Conservation (phyloP, 2,113 vertebrate genomes). For the Cyanoramphus novaezelandiae region DNA sequence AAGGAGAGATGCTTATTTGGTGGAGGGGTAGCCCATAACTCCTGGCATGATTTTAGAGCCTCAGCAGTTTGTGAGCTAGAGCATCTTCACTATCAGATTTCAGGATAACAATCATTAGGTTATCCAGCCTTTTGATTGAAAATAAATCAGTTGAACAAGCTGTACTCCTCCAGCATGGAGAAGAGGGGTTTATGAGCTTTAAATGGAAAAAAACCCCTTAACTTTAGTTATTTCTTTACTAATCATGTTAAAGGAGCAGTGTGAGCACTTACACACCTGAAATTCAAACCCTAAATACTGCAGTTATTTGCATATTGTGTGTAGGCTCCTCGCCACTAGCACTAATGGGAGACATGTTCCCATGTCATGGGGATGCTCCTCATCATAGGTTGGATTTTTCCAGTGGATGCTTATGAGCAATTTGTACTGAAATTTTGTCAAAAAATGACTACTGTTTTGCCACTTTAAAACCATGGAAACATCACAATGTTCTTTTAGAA, state of each 20-base stretch:
- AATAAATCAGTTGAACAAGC: background rate
- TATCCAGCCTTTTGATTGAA: background rate
- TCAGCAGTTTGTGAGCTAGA: background rate
- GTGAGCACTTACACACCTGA: background rate
- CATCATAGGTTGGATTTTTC: background rate
- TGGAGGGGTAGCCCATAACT: background rate
- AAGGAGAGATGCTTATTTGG: background rate
- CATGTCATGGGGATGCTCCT: background rate
- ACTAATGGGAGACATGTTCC: background rate
- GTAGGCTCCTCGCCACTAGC: background rate
- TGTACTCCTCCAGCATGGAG: background rate
- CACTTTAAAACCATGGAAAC: slow-evolving; percentile 49
- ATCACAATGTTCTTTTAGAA: slow-evolving; percentile 44
- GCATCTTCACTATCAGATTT: background rate
- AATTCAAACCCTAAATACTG: background rate
- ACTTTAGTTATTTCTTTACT: background rate
- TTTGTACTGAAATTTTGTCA: slow-evolving; percentile 24
- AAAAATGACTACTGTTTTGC: slow-evolving; percentile 19
- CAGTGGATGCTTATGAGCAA: background rate
- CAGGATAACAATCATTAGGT: fast-evolving
- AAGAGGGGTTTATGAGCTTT: background rate
- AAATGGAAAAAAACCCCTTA: background rate
- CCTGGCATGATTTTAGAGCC: background rate
- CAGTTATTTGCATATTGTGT: background rate
- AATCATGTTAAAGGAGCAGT: background rate